A percentile compares a stretch with the other conserved stretches of the same genome.
Conservation (phyloP, 2,113 vertebrate genomes). For the Toxotes jaculatrix region DNA sequence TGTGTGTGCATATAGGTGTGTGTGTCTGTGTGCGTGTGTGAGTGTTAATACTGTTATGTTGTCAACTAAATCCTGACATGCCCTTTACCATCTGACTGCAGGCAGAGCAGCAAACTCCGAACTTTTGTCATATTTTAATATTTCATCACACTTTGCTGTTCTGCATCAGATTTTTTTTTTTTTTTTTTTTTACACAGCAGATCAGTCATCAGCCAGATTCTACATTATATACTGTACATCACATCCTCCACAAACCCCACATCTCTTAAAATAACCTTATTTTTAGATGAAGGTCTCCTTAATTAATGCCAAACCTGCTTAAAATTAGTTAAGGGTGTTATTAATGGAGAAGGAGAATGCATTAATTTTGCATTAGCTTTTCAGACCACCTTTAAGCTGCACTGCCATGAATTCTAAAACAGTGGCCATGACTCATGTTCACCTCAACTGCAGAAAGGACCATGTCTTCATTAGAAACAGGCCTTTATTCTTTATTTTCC, state of each 20-base stretch:
- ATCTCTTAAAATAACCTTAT: slow-evolving; percentile 18
- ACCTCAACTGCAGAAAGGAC: too few species aligned
- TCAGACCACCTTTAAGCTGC: slow-evolving; percentile 16
- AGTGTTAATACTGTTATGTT: slow-evolving; percentile 55
- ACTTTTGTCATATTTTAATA: slow-evolving; percentile 59
- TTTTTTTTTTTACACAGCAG: neutral
- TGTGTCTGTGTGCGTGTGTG: slow-evolving; percentile 47
- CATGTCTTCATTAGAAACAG: too few species aligned
- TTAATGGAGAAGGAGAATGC: neutral
- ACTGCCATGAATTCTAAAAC: neutral
- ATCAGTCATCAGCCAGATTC: neutral
- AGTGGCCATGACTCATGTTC: neutral
- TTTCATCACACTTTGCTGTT: slow-evolving; percentile 59
- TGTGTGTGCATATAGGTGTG: slow-evolving; percentile 33
- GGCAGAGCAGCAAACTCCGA: slow-evolving; percentile 53
- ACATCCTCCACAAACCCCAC: neutral
- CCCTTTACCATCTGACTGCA: slow-evolving; percentile 67
- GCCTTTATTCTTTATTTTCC: too few species aligned
- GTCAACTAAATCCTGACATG: slow-evolving; percentile 64
- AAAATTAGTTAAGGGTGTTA: slow-evolving; percentile 15
- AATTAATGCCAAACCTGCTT: slow-evolving; percentile 20
- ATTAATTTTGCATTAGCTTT: slow-evolving; percentile 23
- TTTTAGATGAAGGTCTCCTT: slow-evolving; percentile 14
- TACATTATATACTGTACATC: neutral
- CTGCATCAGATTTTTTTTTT: slow-evolving; percentile 31